These are phyloP conservation scores for Lithophane ornitopus DNA, from an alignment of 2,888 invertebrate species.

Conservation along the genomic window DNA sequence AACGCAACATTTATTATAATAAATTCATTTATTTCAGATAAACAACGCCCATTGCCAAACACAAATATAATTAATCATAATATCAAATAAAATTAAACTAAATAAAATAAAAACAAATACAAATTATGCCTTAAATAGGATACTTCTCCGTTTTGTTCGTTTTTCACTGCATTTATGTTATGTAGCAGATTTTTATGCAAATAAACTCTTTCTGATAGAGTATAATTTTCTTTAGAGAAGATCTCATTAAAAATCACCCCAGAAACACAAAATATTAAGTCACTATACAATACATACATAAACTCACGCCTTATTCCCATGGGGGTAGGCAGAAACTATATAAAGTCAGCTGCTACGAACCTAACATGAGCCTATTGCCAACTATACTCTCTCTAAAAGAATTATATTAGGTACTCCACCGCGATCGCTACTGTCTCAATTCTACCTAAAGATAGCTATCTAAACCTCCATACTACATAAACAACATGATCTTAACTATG, in stretches of 20 bases:
- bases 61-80: too few relatives aligned
- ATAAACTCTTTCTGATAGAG: background rate
- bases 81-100: too few relatives aligned
- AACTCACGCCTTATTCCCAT: background rate
- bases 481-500: slow-evolving; percentile 34
- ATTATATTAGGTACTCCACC: background rate
- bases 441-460: slow-evolving; percentile 14
- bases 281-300: background rate
- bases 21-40: too few relatives aligned
- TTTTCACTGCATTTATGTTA: background rate
- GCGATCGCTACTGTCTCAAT: background rate
- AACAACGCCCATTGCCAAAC: too few relatives aligned
- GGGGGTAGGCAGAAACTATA: background rate
- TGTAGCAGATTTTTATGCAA: background rate
- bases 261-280: background rate
- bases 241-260: background rate
- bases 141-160: background rate
- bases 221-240: background rate
- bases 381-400: background rate
- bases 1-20: background rate
- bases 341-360: background rate
- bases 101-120: too few relatives aligned
- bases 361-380: background rate
- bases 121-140: too few relatives aligned
- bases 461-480: slow-evolving; percentile 15